These are phyloP conservation scores for Lutra lutra DNA, from an alignment of 2,797 vertebrate genomes.

Conservation along the genomic window DNA sequence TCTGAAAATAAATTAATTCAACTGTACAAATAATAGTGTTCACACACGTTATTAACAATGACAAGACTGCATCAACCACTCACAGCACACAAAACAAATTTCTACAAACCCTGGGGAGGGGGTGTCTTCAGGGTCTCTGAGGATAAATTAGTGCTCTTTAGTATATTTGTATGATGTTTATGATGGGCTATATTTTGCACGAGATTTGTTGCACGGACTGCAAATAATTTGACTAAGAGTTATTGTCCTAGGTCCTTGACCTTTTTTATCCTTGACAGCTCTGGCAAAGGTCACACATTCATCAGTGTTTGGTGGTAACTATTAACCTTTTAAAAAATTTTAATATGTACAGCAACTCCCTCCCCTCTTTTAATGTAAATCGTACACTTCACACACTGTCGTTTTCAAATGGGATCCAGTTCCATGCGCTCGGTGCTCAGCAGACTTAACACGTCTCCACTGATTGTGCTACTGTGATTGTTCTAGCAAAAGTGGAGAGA, in stretches of 20 bases:
- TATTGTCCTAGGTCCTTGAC: slow-evolving; percentile 78
- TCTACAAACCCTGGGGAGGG: slow-evolving; percentile 91
- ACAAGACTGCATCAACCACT: slow-evolving; percentile 95
- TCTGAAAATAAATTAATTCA: slow-evolving; percentile 99
- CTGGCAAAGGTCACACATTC: slow-evolving; percentile 81
- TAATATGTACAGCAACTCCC: slow-evolving; percentile 73
- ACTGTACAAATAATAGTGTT: slow-evolving; percentile 95
- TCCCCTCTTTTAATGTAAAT: slow-evolving; percentile 71
- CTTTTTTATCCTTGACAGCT: slow-evolving; percentile 78
- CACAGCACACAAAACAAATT: slow-evolving; percentile 94
- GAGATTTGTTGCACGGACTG: slow-evolving; percentile 75
- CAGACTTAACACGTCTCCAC: slow-evolving; percentile 61
- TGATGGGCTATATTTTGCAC: slow-evolving; percentile 75
- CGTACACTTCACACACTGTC: slow-evolving; percentile 67
- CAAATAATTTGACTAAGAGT: slow-evolving; percentile 81
- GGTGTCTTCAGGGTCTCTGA: slow-evolving; percentile 93
- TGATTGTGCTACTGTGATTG: slow-evolving; percentile 68
- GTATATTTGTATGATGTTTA: slow-evolving; percentile 81
- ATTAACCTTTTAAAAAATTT: slow-evolving; percentile 75
- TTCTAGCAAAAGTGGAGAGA: slow-evolving; percentile 66
- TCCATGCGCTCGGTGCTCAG: slow-evolving; percentile 45
- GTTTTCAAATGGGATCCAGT: slow-evolving; percentile 61
- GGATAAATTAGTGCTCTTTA: slow-evolving; percentile 95
- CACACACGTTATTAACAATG: slow-evolving; percentile 89
- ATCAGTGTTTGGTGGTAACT: slow-evolving; percentile 76